phyloP scores from a whole-genome alignment of 2,797 vertebrate species.

The Crocodylus rhombifer region DNA sequence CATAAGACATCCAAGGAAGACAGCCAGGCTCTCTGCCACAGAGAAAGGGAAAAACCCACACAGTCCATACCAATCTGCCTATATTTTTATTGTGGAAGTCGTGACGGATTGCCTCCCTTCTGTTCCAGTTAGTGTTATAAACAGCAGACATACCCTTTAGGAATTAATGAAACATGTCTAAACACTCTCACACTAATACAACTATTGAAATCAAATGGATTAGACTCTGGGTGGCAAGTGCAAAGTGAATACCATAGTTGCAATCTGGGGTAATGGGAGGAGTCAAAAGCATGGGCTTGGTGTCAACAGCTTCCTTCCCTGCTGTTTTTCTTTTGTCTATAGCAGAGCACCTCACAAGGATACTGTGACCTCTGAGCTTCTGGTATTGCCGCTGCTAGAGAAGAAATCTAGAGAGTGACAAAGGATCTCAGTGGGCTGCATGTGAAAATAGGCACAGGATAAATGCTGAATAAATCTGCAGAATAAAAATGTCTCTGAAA shows the following conservation, averaged over 20 bases:
- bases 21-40: too few species aligned
- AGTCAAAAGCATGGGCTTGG: not conserved
- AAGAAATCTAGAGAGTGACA: not conserved
- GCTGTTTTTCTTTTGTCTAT: not conserved
- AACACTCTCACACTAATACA: not conserved
- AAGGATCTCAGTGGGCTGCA: not conserved
- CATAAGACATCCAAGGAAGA: too few species aligned
- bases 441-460: not conserved
- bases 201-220: not conserved
- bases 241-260: not conserved
- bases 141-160: not conserved
- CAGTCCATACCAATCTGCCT: too few species aligned
- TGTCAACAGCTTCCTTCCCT: not conserved
- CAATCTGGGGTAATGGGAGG: not conserved
- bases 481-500: not conserved
- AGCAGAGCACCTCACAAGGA: not conserved
- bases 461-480: not conserved
- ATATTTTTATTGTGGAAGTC: rapidly evolving
- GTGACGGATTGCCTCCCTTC: not conserved
- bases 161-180: not conserved
- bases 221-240: not conserved
- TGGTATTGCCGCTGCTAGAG: not conserved
- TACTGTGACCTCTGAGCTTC: not conserved
- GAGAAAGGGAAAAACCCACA: too few species aligned
- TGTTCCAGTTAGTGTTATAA: not conserved